A percentile compares a stretch with the other conserved stretches of the same genome.
Conservation (phyloP, 2,888 invertebrate genomes). For the Cyaniris semiargus region DNA sequence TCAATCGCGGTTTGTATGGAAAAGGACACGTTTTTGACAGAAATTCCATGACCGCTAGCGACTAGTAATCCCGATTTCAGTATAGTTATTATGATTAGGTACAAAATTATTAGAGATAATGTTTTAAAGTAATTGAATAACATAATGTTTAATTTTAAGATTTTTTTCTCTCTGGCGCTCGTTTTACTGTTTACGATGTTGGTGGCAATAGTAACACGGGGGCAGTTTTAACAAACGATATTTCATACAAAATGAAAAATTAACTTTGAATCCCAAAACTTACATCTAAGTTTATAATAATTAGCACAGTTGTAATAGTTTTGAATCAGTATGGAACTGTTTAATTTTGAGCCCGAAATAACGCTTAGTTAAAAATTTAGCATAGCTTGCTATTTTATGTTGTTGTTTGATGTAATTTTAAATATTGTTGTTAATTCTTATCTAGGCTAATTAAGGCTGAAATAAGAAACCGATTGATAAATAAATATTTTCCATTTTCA, state of each 20-base stretch:
- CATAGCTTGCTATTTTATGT: not conserved
- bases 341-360: not conserved
- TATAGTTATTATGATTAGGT: too few species aligned
- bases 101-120: too few species aligned
- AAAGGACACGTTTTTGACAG: too few species aligned
- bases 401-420: not conserved
- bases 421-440: not conserved
- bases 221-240: not conserved
- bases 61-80: too few species aligned
- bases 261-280: not conserved
- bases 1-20: too few species aligned
- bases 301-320: not conserved
- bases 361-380: not conserved
- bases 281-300: not conserved
- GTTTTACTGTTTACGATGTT: too few species aligned
- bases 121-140: too few species aligned
- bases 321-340: not conserved
- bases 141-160: too few species aligned
- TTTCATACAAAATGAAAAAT: not conserved
- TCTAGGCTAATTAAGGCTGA: not conserved
- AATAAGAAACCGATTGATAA: not conserved
- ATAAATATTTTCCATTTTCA: not conserved
- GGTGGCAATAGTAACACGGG: not conserved
- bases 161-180: too few species aligned
- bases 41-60: too few species aligned